Conservation (phyloP, 2,113 vertebrate genomes). For the Nothobranchius furzeri region DNA sequence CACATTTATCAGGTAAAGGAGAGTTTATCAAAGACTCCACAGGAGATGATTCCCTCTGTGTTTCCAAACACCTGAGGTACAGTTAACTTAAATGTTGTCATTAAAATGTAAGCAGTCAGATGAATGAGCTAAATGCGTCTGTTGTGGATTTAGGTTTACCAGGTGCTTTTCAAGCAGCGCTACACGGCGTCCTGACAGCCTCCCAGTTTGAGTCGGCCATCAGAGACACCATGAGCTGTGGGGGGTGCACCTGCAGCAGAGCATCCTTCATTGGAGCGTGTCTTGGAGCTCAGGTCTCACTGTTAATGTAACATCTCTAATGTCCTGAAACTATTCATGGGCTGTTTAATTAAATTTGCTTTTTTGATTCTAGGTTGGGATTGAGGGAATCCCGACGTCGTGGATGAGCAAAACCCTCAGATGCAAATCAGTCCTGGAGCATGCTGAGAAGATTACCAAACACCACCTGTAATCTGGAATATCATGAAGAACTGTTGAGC, state of each 20-base stretch:
- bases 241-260: slow-evolving; percentile 79
- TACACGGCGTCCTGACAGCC: slow-evolving; percentile 79
- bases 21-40: slow-evolving; percentile 59
- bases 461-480: slow-evolving; percentile 42
- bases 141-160: slow-evolving; percentile 70
- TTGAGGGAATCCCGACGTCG: slow-evolving; percentile 71
- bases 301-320: not conserved
- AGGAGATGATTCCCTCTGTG: slow-evolving; percentile 70
- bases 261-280: slow-evolving; percentile 80
- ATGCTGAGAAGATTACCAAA: slow-evolving; percentile 61
- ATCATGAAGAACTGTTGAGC: slow-evolving; percentile 32
- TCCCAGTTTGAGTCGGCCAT: slow-evolving; percentile 67
- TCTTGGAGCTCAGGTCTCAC: slow-evolving; percentile 76
- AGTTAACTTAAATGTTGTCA: not conserved
- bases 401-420: slow-evolving; percentile 70
- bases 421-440: slow-evolving; percentile 57
- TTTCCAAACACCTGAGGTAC: slow-evolving; percentile 79
- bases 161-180: slow-evolving; percentile 79
- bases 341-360: not conserved
- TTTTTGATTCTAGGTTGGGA: slow-evolving; percentile 59
- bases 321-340: not conserved
- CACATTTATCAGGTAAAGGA: slow-evolving; percentile 77
- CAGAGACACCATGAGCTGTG: slow-evolving; percentile 77
- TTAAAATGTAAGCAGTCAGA: not conserved
- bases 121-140: not conserved